Percentiles rank a stretch among this genome's conserved stretches.
phyloP scores from a whole-genome alignment of 2,113 vertebrate species.

The Formicarius rufipectus region DNA sequence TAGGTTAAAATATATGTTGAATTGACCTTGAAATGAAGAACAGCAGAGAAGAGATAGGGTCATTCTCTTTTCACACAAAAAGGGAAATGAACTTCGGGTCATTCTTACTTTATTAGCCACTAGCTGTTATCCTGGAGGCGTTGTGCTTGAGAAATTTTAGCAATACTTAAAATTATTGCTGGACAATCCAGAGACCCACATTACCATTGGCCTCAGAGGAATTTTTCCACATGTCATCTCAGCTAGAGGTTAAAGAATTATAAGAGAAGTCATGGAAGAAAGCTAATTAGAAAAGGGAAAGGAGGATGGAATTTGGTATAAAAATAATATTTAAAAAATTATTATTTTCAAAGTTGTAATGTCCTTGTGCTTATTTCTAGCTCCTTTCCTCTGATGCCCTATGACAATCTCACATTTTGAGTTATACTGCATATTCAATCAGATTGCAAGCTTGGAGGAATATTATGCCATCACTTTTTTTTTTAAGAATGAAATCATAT shows the following conservation, averaged over 20 bases:
- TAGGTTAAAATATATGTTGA: background rate
- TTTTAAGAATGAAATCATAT: background rate
- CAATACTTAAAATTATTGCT: conserved; percentile 7
- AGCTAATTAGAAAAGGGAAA: conserved; percentile 69
- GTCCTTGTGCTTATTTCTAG: background rate
- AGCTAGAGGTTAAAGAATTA: conserved; percentile 40
- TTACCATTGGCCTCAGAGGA: conserved; percentile 52
- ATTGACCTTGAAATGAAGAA: conserved; percentile 49
- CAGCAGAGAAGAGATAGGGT: background rate
- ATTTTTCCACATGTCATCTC: conserved; percentile 3
- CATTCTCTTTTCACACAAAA: background rate
- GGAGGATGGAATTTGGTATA: background rate
- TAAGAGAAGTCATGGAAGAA: conserved; percentile 29
- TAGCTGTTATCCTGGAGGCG: conserved; percentile 38
- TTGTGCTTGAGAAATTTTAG: conserved; percentile 49
- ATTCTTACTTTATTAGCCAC: conserved; percentile 30
- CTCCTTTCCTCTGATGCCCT: background rate
- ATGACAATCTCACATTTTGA: background rate
- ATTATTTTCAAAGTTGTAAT: conserved; percentile 46
- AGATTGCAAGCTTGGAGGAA: conserved; percentile 21
- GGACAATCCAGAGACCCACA: conserved; percentile 8
- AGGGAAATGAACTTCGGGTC: background rate
- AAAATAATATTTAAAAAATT: background rate
- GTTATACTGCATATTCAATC: background rate
- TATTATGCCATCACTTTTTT: background rate